phyloP scores from a whole-genome alignment of 2,888 invertebrate species.

The Drosophila paranaensis region DNA sequence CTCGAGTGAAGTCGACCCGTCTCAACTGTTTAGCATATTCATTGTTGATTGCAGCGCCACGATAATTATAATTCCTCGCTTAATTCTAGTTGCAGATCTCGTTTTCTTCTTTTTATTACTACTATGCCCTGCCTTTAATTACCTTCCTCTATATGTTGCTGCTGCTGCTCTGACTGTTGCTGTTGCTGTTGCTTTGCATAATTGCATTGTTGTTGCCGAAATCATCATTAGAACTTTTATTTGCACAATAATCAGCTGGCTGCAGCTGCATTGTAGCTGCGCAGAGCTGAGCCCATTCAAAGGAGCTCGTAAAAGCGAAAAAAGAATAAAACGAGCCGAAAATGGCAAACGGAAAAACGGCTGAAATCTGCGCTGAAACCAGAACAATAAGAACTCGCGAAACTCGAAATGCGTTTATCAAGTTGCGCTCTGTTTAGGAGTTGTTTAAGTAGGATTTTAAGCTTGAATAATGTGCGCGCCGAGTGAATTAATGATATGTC shows the following conservation, averaged over 20 bases:
- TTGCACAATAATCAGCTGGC: constrained; percentile 71
- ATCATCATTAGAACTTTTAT: constrained; percentile 78
- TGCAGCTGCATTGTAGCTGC: constrained; percentile 62
- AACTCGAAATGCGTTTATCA: constrained; percentile 55
- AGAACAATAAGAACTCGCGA: constrained; percentile 49
- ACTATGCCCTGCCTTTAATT: constrained; percentile 45
- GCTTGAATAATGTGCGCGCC: constrained; percentile 19
- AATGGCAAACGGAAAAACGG: not conserved
- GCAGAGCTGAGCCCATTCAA: constrained; percentile 26
- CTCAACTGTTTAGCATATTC: constrained; percentile 70
- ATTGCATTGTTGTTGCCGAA: constrained; percentile 74
- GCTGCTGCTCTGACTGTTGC: not conserved
- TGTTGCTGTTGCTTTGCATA: constrained; percentile 50
- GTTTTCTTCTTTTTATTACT: constrained; percentile 7
- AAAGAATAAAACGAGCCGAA: constrained; percentile 10
- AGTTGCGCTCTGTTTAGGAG: constrained; percentile 70
- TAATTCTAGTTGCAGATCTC: constrained; percentile 36
- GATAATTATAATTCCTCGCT: constrained; percentile 70
- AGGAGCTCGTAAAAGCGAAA: constrained; percentile 32
- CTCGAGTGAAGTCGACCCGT: constrained; percentile 15
- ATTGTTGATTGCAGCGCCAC: constrained; percentile 59
- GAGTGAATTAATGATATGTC: constrained; percentile 33
- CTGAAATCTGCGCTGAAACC: constrained; percentile 10
- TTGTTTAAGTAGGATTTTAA: constrained; percentile 16
- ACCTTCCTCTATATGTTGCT: constrained; percentile 41